Evolutionary conservation across 1,140 invertebrate species (phyloP), one percentile per base, ranked within the genome.

Genomic region (Brachionus paranguensis): DNA sequence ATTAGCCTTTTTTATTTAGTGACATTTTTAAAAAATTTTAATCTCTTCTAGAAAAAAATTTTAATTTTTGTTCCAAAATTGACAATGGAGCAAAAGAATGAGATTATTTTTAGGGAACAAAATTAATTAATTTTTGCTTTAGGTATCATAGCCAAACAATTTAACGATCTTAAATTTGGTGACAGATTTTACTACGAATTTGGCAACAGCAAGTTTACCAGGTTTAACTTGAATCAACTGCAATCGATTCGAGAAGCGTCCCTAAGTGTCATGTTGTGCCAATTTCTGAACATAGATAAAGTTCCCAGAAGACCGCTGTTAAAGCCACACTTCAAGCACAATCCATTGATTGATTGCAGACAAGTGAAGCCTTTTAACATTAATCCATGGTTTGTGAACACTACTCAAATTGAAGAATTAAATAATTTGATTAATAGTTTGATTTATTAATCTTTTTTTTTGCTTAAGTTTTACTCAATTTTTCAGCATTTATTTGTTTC

Each of bases 181-280:
- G 96, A 99, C 88, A 92, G 96, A 87, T 98, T 97, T 89, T 99
- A 95, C 95, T 98, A 96, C 87, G 72, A 76, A 76, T 47, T 47
- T 50, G 72, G 72, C 27, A 27, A 47, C 12, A 27, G 10, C 20
- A n/a, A 24, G 27, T 50, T 20, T 10, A 76, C 43, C 8, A 47
- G 20, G 43, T 50, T 76, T 76, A 76, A 24, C 20, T 47, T 76
- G 43, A 27, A 76, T 29, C 72, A 76, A 33, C 27, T 76, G 20
- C 20, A 76, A 11, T 27, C 41, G 11, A 76, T 76, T 29, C 20
- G 72, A 29, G 6, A 76, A 27, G 12, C 43, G 12, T 50, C 72
- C 6, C 12, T 50, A 5, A 47, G 43, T 50, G 20, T 5, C 6
- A 20, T 76, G 2, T 33, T 76, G 47, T 76, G 72, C 27, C n/a